These are phyloP conservation scores for Vannuccia rotundouncinata DNA, from an alignment of 2,888 invertebrate species.

Conservation along the genomic window DNA sequence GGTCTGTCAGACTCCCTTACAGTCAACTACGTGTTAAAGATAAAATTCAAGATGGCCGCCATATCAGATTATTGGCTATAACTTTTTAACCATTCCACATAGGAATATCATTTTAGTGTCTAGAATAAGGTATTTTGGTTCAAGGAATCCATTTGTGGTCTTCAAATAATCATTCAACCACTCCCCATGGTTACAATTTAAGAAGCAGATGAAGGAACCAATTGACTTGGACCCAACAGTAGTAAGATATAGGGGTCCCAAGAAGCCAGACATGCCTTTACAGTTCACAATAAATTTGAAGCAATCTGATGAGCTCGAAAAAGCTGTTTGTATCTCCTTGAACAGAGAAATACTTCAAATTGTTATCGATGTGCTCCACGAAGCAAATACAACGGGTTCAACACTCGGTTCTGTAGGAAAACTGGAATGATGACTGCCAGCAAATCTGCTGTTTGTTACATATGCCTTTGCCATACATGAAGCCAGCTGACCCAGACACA, in stretches of 20 bases:
- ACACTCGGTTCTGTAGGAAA: background rate
- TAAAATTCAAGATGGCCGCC: no score
- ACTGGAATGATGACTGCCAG: background rate
- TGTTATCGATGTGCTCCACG: background rate
- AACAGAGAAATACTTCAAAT: background rate
- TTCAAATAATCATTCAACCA: no score
- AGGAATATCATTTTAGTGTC: no score
- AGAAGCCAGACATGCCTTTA: background rate
- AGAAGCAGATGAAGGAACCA: background rate
- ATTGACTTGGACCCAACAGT: background rate
- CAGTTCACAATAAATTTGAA: background rate
- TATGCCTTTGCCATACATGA: conserved; percentile 28
- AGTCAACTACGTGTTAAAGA: no score
- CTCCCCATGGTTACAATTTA: background rate
- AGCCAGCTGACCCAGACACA: conserved; percentile 35
- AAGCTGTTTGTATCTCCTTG: background rate
- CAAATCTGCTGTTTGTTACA: background rate
- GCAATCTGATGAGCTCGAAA: background rate
- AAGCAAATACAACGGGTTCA: background rate
- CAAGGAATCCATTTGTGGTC: no score
- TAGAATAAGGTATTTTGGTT: no score
- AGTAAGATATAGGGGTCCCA: background rate
- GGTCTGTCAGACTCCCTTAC: no score
- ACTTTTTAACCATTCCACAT: no score
- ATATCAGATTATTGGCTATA: no score